Conservation (phyloP, 2,797 vertebrate genomes). For the Cyclura pinguis region DNA sequence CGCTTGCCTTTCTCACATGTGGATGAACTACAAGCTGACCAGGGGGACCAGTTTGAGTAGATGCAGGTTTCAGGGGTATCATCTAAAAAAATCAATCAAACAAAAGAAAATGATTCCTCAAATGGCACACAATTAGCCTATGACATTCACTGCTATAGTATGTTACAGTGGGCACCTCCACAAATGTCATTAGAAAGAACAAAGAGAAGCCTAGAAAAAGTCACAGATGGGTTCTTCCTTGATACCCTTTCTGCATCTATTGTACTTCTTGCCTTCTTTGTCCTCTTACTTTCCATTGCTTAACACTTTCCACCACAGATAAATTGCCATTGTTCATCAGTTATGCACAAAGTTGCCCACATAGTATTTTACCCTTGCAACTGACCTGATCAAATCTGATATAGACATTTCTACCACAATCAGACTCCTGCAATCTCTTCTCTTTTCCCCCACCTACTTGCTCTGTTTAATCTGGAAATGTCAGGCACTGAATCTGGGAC, state of each 20-base stretch:
- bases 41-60: conserved; percentile 99
- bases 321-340: background rate
- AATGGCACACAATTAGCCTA: background rate
- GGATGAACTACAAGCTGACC: conserved; percentile 98
- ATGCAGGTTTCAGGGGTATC: conserved; percentile 99
- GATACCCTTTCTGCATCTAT: background rate
- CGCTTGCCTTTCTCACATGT: conserved; percentile 98
- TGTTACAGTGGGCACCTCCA: background rate
- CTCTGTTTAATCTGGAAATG: background rate
- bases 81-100: conserved; percentile 79
- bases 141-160: background rate
- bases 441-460: background rate
- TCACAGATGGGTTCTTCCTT: background rate
- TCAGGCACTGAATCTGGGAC: background rate
- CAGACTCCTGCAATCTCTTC: background rate
- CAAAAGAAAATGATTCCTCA: background rate
- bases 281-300: background rate
- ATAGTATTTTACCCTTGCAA: background rate
- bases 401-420: too few species aligned
- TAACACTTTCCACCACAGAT: too few species aligned
- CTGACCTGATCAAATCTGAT: background rate
- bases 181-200: background rate
- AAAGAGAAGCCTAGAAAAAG: background rate
- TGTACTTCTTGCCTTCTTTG: background rate
- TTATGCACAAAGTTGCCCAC: background rate